phyloP scores from a whole-genome alignment of 2,113 vertebrate species.

The Alexandromys fortis region DNA sequence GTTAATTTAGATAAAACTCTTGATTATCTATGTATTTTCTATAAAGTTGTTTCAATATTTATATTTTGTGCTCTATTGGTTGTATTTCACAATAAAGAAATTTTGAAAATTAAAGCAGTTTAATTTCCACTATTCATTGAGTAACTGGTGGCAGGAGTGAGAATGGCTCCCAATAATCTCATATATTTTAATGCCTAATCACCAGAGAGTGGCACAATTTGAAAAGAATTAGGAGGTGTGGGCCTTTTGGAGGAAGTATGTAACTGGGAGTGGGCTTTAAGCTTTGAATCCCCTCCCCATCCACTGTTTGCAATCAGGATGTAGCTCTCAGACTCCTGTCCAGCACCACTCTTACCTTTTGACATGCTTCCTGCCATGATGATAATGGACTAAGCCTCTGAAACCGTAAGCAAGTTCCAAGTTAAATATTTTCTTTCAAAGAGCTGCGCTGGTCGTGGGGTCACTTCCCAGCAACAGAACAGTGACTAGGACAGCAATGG shows the following conservation, averaged over 20 bases:
- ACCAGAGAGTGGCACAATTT: background rate
- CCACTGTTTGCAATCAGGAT: background rate
- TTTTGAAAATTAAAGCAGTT: slow-evolving; percentile 23
- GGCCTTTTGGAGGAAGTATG: background rate
- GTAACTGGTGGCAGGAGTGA: background rate
- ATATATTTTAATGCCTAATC: background rate
- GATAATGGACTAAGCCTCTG: background rate
- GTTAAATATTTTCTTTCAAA: background rate
- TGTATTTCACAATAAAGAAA: background rate
- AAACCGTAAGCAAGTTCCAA: background rate
- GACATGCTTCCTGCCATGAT: background rate
- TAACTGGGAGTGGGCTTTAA: background rate
- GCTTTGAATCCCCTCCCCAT: background rate
- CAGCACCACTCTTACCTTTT: background rate
- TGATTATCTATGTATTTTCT: background rate
- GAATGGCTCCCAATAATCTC: too few relatives aligned
- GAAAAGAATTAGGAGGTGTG: background rate
- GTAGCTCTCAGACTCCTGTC: background rate
- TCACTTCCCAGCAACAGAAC: background rate
- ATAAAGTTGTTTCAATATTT: background rate
- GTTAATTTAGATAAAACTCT: slow-evolving; percentile 31
- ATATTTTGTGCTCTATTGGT: too few relatives aligned
- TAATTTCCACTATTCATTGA: background rate
- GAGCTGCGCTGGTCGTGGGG: too few relatives aligned
- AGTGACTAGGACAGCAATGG: background rate